Percentiles rank a stretch among this genome's conserved stretches.
Conservation (phyloP, 1,140 invertebrate species). For the Caenorhabditis briggsae region DNA sequence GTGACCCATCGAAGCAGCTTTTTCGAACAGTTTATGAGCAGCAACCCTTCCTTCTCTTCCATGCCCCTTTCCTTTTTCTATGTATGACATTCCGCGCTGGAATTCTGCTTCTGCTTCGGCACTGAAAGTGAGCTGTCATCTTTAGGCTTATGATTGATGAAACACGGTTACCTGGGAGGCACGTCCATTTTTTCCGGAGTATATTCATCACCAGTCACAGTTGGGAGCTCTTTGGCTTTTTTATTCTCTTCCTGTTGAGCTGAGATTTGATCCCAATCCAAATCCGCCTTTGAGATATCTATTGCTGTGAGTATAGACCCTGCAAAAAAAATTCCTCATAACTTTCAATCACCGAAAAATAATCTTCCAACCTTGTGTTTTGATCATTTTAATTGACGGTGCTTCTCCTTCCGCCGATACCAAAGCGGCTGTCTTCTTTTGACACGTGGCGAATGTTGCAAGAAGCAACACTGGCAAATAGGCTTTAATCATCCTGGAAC, state of each 20-base stretch:
- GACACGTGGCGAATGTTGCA: slow-evolving; percentile 42
- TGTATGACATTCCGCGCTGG: slow-evolving; percentile 50
- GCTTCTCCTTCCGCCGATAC: slow-evolving; percentile 42
- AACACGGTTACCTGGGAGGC: background rate
- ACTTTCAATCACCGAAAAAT: background rate
- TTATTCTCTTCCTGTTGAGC: slow-evolving; percentile 19
- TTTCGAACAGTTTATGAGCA: slow-evolving; percentile 58
- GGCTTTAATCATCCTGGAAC: slow-evolving; percentile 44
- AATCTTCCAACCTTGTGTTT: background rate
- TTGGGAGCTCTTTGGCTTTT: background rate
- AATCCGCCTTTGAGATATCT: slow-evolving; percentile 28
- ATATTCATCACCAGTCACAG: slow-evolving; percentile 32
- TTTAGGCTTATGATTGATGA: background rate
- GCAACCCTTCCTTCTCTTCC: slow-evolving; percentile 59
- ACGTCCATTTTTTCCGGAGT: background rate
- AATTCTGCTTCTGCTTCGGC: slow-evolving; percentile 49
- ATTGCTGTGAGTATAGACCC: slow-evolving; percentile 34
- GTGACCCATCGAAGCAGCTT: slow-evolving; percentile 54
- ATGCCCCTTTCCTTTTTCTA: slow-evolving; percentile 58
- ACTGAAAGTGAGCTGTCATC: background rate
- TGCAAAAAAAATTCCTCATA: background rate
- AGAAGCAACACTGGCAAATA: slow-evolving; percentile 28
- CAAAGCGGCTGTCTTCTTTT: slow-evolving; percentile 4
- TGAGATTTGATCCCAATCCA: slow-evolving; percentile 37
- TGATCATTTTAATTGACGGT: slow-evolving; percentile 38